Evolutionary conservation across 1,140 invertebrate species (phyloP).

Genomic region (Drosophila repletoides): DNA sequence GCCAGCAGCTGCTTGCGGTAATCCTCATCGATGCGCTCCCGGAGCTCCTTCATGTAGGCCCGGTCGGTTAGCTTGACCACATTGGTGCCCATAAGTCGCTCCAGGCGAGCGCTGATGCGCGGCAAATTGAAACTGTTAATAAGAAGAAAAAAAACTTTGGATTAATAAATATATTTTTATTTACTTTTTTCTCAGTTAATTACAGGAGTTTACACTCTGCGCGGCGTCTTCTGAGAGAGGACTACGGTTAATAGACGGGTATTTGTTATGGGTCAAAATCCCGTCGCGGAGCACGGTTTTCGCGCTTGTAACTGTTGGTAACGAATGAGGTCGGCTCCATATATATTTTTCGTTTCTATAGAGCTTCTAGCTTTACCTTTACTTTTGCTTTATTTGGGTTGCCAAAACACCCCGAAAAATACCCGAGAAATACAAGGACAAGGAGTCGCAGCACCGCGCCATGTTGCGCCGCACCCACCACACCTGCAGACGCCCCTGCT

Average conservation of each 20-base stretch:
- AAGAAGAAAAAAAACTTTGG: constrained; percentile 10
- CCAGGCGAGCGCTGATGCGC: constrained; percentile 84
- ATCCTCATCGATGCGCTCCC: constrained; percentile 84
- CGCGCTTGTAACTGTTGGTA: constrained; percentile 74
- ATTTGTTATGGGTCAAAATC: constrained; percentile 38
- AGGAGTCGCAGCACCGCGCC: constrained; percentile 32
- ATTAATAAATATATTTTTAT: too few relatives aligned
- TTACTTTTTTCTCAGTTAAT: constrained; percentile 4
- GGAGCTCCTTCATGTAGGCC: constrained; percentile 85
- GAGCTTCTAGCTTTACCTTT: constrained; percentile 34
- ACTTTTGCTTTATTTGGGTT: constrained; percentile 61
- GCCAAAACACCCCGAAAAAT: constrained; percentile 72
- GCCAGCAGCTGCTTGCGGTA: constrained; percentile 84
- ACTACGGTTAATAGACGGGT: constrained; percentile 2
- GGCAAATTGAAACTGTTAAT: constrained; percentile 84
- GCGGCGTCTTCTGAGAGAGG: constrained; percentile 15
- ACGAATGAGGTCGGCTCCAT: constrained; percentile 72
- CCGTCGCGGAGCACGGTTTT: constrained; percentile 52
- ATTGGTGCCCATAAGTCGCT: constrained; percentile 86
- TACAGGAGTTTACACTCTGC: constrained; percentile 1
- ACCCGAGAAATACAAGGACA: constrained; percentile 65
- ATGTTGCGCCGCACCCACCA: background rate
- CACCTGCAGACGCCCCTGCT: background rate
- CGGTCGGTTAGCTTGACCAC: constrained; percentile 86
- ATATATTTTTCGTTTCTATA: constrained; percentile 57